phyloP scores from a whole-genome alignment of 2,888 invertebrate genomes.

The Eustalomyia histrio region DNA sequence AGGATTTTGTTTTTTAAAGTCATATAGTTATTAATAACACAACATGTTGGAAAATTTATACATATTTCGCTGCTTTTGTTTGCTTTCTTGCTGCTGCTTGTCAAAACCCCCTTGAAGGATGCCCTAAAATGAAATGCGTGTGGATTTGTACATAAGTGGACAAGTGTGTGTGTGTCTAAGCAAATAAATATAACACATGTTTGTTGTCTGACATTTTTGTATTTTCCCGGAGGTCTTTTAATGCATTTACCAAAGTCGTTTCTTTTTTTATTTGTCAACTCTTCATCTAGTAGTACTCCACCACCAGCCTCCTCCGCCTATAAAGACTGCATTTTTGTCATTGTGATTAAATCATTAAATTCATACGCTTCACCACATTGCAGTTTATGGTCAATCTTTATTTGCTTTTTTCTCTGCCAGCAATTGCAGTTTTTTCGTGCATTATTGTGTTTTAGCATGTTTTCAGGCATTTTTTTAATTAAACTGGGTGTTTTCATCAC shows the following conservation, averaged over 20 bases:
- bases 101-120: constrained; percentile 34
- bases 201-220: constrained; percentile 60
- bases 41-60: constrained; percentile 26
- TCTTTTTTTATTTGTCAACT: constrained; percentile 22
- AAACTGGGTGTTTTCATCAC: constrained; percentile 65
- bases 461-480: constrained; percentile 65
- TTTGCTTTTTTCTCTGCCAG: constrained; percentile 27
- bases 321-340: constrained; percentile 54
- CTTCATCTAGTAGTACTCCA: constrained; percentile 15
- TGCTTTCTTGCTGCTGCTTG: constrained; percentile 15
- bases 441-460: constrained; percentile 30
- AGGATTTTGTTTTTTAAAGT: constrained; percentile 72
- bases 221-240: constrained; percentile 62
- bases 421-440: constrained; percentile 54
- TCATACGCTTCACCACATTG: constrained; percentile 76
- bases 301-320: neutral
- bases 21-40: constrained; percentile 59
- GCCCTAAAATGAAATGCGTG: constrained; percentile 5
- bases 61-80: constrained; percentile 5
- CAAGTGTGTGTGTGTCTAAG: constrained; percentile 59
- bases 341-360: constrained; percentile 78
- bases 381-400: constrained; percentile 63
- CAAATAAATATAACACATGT: constrained; percentile 65
- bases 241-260: constrained; percentile 64
- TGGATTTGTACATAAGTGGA: constrained; percentile 50